Conservation (phyloP, 2,797 vertebrate genomes). For the Alcedo quadribrachys region DNA sequence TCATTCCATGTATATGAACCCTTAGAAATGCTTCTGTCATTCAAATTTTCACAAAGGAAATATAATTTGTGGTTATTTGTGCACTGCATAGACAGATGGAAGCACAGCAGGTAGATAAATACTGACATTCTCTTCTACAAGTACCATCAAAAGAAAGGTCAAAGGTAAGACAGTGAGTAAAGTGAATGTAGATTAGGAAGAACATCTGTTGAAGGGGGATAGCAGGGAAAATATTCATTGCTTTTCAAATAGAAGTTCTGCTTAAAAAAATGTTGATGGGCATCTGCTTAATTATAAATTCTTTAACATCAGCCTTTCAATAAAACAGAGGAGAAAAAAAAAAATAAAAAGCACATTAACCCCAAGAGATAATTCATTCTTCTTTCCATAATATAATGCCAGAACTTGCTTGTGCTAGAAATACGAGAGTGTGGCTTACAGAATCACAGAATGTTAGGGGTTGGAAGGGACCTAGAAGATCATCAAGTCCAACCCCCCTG, state of each 20-base stretch:
- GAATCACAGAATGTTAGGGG: too few species aligned
- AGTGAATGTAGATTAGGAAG: constrained; percentile 77
- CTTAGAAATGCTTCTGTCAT: constrained; percentile 76
- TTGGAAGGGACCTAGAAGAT: too few species aligned
- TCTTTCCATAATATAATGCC: neutral
- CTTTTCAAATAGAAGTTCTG: constrained; percentile 63
- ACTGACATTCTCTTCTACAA: constrained; percentile 79
- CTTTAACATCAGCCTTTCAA: constrained; percentile 41
- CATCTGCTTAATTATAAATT: constrained; percentile 70
- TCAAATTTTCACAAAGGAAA: constrained; percentile 80
- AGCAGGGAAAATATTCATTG: constrained; percentile 63
- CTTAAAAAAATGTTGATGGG: constrained; percentile 41
- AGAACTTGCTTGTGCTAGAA: constrained; percentile 17
- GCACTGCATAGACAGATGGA: constrained; percentile 78
- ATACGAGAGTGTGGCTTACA: neutral
- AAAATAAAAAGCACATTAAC: constrained; percentile 41
- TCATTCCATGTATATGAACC: constrained; percentile 59
- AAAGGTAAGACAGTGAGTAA: constrained; percentile 76
- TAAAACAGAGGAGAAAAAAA: neutral
- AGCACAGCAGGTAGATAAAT: constrained; percentile 83
- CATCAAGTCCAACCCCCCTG: too few species aligned
- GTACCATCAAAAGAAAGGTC: constrained; percentile 80
- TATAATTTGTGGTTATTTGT: constrained; percentile 76
- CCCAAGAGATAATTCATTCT: constrained; percentile 7
- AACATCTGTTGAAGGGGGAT: constrained; percentile 78